Evolutionary conservation across 30 jellyfish, hydroid and myxozoan species (phyloP), one percentile per base, ranked within the genome.

Genomic region (Hydra vulgaris): DNA sequence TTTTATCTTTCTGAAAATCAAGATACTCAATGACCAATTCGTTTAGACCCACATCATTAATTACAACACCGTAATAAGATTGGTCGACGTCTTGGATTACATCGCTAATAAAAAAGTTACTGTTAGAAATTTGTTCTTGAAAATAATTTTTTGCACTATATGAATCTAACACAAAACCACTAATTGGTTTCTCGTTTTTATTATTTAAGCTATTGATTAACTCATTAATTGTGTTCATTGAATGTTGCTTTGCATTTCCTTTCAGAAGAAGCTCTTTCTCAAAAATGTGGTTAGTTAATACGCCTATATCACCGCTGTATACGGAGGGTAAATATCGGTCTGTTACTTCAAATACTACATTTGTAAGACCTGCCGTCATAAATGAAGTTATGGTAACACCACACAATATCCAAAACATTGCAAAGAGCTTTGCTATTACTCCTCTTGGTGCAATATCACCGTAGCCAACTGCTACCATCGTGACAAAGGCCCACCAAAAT

Each of bases 401-500:
- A n/a, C 83, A 76, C 7, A 76, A 24, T 76, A 76, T 76, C 83
- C 83, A 76, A 52, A 76, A 76, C 7, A 76, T 77, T 1, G 83
- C 77, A 24, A 76, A 24, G 8, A 76, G 25, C 7, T 77, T 20
- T 17, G 78, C 83, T n/a, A 18, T 76, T 4, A 76, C 83, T 5
- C 78, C 40, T 52, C 25, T 26, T 18, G 83, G 83, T 1, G 78
- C 83, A 17, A 76, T 27, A 25, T 76, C 83, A 18, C 83, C 83
- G 78, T 76, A 76, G 18, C 83, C 83, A 20, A 76, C 83, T 26
- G 83, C 54, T 21, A 77, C 54, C 83, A 76, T 76, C 1, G 79
- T 18, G 76, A 76, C 54, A 76, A 76, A 76, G 16, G 83, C 83
- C 83, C 83, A 76, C 83, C 83, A 76, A 76, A 76, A 76, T 17